Evolutionary conservation across 35 echinoderm and acorn worm species (phyloP), one percentile per base, ranked within the genome.

Genomic region (Diadema setosum): DNA sequence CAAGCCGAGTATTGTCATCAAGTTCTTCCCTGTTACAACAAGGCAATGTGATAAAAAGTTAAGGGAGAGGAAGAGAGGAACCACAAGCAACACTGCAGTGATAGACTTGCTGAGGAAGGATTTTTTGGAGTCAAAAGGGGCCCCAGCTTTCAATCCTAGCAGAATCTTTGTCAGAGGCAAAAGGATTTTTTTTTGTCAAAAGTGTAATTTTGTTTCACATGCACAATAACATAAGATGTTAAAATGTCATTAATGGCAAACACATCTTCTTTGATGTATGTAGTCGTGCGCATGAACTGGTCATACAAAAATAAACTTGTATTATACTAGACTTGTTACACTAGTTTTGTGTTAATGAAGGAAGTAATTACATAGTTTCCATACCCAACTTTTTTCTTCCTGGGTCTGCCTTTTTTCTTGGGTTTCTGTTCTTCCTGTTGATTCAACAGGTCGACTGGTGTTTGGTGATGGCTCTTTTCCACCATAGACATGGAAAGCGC

Each of bases 1-100:
- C 90, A 48, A 91, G 6, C 5, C 24, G 65, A n/a, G 70, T 91
- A 39, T 91, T 46, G 18, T 91, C 90, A 91, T 85, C 90, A 16
- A 56, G 75, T 36, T 67, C 63, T n/a, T 67, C 63, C 30, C 63
- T 67, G 63, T 67, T 55, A 32, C 3, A 29, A 67, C 30, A n/a
- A n/a, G n/a, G n/a, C n/a, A n/a, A n/a, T n/a, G n/a, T n/a, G 3
- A 67, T 5, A 33, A 14, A n/a, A 67, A 11, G 61, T 6, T 3
- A 65, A 32, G 29, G 29, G 29, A 60, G 8, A 4, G 36, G 18
- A 33, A 26, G 14, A 67, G 58, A 23, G 30, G 5, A 3, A 67
- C 37, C 8, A 67, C 63, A 55, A 55, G 9, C 37, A 3, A 26
- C 18, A 15, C 16, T 67, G 12, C 57, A 26, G 12, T 2, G 12